A percentile compares a stretch with the other conserved stretches of the same genome.
phyloP scores from a whole-genome alignment of 2,888 invertebrate genomes.

The Aphidoletes aphidimyza region DNA sequence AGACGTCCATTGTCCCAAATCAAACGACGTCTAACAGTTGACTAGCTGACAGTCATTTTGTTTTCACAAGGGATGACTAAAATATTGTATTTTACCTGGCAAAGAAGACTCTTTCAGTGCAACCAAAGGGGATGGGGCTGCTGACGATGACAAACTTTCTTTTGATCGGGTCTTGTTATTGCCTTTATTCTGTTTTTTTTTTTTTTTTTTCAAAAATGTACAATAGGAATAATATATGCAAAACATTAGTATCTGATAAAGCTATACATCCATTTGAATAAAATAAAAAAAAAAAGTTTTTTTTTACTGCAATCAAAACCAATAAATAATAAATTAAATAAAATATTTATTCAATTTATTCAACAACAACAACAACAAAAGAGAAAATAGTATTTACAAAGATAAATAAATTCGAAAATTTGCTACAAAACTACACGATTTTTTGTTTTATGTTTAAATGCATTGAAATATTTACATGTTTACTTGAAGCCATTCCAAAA shows the following conservation, averaged over 20 bases:
- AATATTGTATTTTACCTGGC: constrained; percentile 67
- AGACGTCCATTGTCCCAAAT: too few relatives aligned
- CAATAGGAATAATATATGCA: too few relatives aligned
- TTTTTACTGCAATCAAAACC: background rate
- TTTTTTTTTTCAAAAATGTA: background rate
- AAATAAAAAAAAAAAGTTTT: too few relatives aligned
- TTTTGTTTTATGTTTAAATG: background rate
- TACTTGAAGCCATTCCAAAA: constrained; percentile 31
- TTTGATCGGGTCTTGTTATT: constrained; percentile 56
- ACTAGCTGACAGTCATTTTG: background rate
- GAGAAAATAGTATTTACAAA: background rate
- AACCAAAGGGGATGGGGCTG: constrained; percentile 59
- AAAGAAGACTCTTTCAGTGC: constrained; percentile 72
- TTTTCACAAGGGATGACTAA: background rate
- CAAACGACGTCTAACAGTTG: too few relatives aligned
- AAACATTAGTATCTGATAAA: too few relatives aligned
- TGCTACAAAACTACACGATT: background rate
- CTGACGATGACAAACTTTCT: constrained; percentile 57
- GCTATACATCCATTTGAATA: too few relatives aligned
- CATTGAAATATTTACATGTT: constrained; percentile 4
- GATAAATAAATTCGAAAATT: too few relatives aligned
- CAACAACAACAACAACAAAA: too few relatives aligned
- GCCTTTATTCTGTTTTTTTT: constrained; percentile 56
- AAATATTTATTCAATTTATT: background rate
- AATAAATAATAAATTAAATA: background rate